phyloP scores from a whole-genome alignment of 2,797 vertebrate species.

The Myoxocephalus aenaeus region DNA sequence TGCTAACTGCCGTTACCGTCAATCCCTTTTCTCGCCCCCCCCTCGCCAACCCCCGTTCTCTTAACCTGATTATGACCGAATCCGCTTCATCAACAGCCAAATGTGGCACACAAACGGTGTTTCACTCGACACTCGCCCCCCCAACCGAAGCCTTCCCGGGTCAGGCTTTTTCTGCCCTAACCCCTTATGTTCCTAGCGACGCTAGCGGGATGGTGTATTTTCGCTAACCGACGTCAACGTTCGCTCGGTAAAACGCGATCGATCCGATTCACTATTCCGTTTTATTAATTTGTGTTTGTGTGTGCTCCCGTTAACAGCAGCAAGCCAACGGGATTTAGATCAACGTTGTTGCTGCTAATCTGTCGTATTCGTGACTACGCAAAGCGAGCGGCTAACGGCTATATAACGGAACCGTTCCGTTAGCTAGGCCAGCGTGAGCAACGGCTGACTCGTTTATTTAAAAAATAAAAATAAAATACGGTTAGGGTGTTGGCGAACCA shows the following conservation, averaged over 20 bases:
- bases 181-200: constrained; percentile 61
- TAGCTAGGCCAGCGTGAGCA: constrained; percentile 68
- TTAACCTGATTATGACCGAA: neutral
- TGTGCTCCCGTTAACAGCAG: too few species aligned
- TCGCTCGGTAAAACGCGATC: neutral
- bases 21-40: neutral
- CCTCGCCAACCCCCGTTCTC: neutral
- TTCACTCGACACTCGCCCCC: constrained; percentile 12
- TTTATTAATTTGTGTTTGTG: neutral
- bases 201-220: constrained; percentile 43
- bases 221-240: neutral
- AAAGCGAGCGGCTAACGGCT: constrained; percentile 35
- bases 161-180: constrained; percentile 65
- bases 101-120: neutral
- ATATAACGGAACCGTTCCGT: constrained; percentile 38
- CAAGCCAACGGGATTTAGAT: neutral
- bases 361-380: constrained; percentile 21
- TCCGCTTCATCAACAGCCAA: neutral
- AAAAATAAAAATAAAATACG: constrained; percentile 21
- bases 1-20: constrained; percentile 39
- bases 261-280: rapidly evolving
- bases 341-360: constrained; percentile 1
- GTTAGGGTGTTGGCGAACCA: neutral
- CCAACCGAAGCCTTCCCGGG: constrained; percentile 36
- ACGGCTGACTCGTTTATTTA: constrained; percentile 37